Base-by-base conservation (phyloP, 2,888 invertebrate species). In the Malacosoma neustria region DNA sequence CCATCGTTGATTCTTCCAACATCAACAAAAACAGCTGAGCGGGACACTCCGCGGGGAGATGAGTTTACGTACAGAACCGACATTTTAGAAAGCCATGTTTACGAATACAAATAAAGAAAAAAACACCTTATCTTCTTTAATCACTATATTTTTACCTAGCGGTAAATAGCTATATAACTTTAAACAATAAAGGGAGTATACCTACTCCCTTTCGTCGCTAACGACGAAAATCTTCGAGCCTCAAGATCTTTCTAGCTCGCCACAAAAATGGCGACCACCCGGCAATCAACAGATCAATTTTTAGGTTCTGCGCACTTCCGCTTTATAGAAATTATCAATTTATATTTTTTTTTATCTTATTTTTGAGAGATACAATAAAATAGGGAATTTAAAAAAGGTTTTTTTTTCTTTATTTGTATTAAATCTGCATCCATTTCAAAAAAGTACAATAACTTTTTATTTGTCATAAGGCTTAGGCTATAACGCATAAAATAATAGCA, bases 61-160 rank as follows among this genome's bases (percentile, higher is more conserved):
- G 87, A 86, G 79, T 79, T 75, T 87, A 87, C 84, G 84, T 89
- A 89, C 88, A 89, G 81, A 81, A 87, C 87, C 90, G 90, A 91
- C 93, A 93, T 93, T 89, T 91, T 91, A 92, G 89, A 89, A 91
- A 90, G 91, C 92, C 92, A 92, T 92, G 90, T 91, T 91, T 89
- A 84, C 87, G 74, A 43, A 75, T 75, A 70, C 73, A 75, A 79
- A 74, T 84, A 87, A 87, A 77, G 81, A 87, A 81, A 88, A 87
- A 87, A 72, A 66, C 54, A 54, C 58, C 60, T 56, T n/a, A n/a
- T 65, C 49, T 55, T 62, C 50, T 60, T 52, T 58, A 63, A 55
- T 43, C 30, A 13, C 3, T 46, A 57, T 45, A 51, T 57, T 72
- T n/a, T 71, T 75, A 73, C 71, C 71, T 57, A 55, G 45, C 51